Percentiles rank a stretch among this genome's conserved stretches.
phyloP scores from a whole-genome alignment of 2,113 vertebrate species.

The Meles meles region DNA sequence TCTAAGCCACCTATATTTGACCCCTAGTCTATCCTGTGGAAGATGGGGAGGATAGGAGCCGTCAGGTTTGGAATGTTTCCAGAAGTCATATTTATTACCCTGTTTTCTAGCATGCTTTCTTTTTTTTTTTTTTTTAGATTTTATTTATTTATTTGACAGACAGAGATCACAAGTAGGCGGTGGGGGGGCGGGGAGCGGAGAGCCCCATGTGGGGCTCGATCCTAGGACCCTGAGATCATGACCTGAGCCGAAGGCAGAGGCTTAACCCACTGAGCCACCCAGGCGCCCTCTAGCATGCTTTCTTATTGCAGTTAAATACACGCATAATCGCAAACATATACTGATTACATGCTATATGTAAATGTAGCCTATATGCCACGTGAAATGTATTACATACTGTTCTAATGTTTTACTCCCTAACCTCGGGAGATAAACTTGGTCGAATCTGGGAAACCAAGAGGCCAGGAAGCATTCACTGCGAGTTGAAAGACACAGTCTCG shows the following conservation, averaged over 20 bases:
- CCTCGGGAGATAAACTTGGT: not conserved
- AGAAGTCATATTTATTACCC: not conserved
- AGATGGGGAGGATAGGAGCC: fast-evolving
- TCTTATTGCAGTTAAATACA: not conserved
- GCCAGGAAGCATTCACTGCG: not conserved
- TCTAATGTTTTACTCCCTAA: not conserved
- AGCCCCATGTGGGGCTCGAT: too few species aligned
- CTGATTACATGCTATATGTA: not conserved
- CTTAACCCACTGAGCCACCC: too few species aligned
- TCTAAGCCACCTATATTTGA: not conserved
- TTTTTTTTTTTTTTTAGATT: too few species aligned
- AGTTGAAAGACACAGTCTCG: not conserved
- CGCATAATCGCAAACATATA: not conserved
- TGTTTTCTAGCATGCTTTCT: not conserved
- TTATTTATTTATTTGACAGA: too few species aligned
- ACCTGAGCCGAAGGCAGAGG: too few species aligned
- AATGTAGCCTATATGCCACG: not conserved
- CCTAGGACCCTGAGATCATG: too few species aligned
- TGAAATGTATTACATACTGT: not conserved
- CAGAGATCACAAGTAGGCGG: too few species aligned
- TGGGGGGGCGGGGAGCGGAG: too few species aligned
- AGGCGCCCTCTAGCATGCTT: not conserved
- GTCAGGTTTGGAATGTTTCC: not conserved
- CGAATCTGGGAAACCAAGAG: not conserved
- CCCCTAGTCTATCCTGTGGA: not conserved